Evolutionary conservation across 2,113 vertebrate species (phyloP), one percentile per base, ranked within the genome.

Genomic region (Sarotherodon lohbergeri): DNA sequence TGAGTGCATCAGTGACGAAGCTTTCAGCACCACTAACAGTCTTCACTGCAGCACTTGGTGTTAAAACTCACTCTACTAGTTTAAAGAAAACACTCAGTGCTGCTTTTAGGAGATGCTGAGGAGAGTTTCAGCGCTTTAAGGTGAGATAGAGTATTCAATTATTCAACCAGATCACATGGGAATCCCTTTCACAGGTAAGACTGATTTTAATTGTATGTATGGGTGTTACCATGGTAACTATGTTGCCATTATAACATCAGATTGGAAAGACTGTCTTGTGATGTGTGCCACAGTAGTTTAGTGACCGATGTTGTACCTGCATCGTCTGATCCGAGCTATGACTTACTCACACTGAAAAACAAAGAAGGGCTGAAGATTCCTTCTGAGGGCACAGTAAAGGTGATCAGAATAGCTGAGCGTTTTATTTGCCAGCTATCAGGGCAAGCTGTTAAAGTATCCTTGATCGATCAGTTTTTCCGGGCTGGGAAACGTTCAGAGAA

Each of bases 381-480:
- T 7, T 66, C 61, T 66, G 61, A n/a, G 32, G 61, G 32, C 32
- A 4, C 32, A 66, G 32, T 10, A 66, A 4, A 63, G 32, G 32
- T 63, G 59, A 36, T 32, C 61, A 0, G 17, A 63, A 36, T 36
- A 63, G 32, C 59, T 0, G 16, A 36, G 32, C 7, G 9, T 63
- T 63, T n/a, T 63, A 36, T 63, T 36, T 7, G 59, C 2, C 32
- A 63, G 1, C 59, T 63, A 63, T 36, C 59, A n/a, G 59, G 32
- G 32, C 5, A 19, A 63, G 17, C 9, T 63, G 59, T 63, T 32
- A 63, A 36, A 63, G 17, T 12, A 36, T n/a, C 59, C 59, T n/a
- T n/a, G 59, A 63, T 63, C 4, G 5, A 63, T 63, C 9, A 0
- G 32, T 36, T 63, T 63, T 63, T 63, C 9, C 2, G 0, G 9